Base-by-base conservation (phyloP, 2,113 vertebrate species). In the Marcusenius ussheri region DNA sequence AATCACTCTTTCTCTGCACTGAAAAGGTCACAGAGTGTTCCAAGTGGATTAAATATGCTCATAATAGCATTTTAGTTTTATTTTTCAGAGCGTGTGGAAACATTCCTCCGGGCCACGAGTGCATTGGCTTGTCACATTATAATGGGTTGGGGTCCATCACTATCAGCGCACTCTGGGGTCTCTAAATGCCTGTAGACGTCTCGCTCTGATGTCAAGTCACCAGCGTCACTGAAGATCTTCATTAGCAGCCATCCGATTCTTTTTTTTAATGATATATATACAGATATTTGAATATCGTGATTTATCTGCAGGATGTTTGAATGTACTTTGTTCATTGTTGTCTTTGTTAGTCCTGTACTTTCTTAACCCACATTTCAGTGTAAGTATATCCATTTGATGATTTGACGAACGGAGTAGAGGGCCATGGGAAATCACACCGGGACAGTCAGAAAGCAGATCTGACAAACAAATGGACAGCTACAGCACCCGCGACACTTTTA, bases 391-490 rank as follows among this genome's bases (percentile, higher is more conserved):
- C 6, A 88, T 39, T 19, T 70, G 58, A 50, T 84, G 45, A 27
- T 21, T 56, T 21, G 53, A 21, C 5, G 53, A 21, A 15, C 19
- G 42, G 83, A 49, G n/a, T 47, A 15, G 89, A 45, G 8, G 27
- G 27, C 27, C 56, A 70, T 27, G 27, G n/a, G 42, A 24, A 50
- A 47, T 66, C 53, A 86, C 2, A 66, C 51, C 53, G 84, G 83
- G 89, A 46, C 7, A 39, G 84, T 56, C 42, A 51, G 24, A 87
- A 62, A 87, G 49, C 21, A 74, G 84, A 74, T 39, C 27, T 58
- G 86, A 74, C 66, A 88, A 80, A 74, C 66, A 88, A 80, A 87
- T 47, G 87, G 35, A n/a, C 42, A n/a, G 49, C 62, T 13, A 74
- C 45, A 42, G 35, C 35, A 77, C 46, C 51, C 19, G 9, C 39